Evolutionary conservation across 2,888 invertebrate genomes (phyloP), one percentile per base, ranked within the genome.

Genomic region (Crossocerus cetratus): DNA sequence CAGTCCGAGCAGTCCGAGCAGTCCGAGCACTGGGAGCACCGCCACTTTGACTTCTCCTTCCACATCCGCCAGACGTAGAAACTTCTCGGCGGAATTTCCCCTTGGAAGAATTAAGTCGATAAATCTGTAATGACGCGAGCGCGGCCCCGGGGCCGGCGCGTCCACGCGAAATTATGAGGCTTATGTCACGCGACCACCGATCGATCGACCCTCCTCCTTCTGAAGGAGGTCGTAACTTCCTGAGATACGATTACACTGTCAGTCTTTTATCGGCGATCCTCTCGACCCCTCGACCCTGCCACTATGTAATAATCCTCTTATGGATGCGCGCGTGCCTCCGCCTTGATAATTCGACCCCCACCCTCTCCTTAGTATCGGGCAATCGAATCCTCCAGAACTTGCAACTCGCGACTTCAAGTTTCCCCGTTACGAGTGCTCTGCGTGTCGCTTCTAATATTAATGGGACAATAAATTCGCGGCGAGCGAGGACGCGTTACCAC

Each of bases 61-160:
- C 42, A 20, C 16, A 11, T 8, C 13, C n/a, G 42, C 18, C 14
- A 59, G 57, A 53, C 70, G 58, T 5, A 18, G 49, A 63, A 72
- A 64, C 55, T 68, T 72, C 14, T 16, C 71, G 55, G 59, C 20
- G 32, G 54, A 57, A 66, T 23, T 54, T 61, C 69, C 44, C 43
- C 56, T 32, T 45, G 57, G 74, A 72, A 66, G 71, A 67, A 72
- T 74, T 74, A 74, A 67, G 67, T 64, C 71, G 67, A 74, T 72
- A 74, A 67, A 74, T 72, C 64, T 59, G 71, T 59, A 72, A 72
- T 53, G 63, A 63, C 55, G 16, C 21, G 53, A 20, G 20, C 14
- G 20, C 14, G 8, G 55, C 21, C 20, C 22, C 21, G 11, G 13
- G 55, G 55, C 8, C 22, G 21, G 21, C 13, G 53, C 16, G 2